Evolutionary conservation across 1,140 invertebrate species (phyloP), one percentile per base, ranked within the genome.

Genomic region (Saccostrea cuccullata): DNA sequence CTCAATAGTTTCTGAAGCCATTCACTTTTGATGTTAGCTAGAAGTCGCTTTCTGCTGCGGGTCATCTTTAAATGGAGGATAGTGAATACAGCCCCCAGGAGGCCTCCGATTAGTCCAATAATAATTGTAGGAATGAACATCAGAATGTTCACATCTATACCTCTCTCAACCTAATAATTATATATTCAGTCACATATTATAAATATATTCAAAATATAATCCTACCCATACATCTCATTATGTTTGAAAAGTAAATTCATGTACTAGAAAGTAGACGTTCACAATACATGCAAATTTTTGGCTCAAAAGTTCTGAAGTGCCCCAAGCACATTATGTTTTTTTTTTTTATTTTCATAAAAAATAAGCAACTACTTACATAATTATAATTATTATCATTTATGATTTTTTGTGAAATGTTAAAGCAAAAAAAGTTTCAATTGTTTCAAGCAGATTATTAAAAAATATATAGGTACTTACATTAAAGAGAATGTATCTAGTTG

Each of bases 401-500:
- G 40, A 47, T n/a, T 36, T 36, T 36, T 36, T 36, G 30, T 36
- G 30, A 36, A 36, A 36, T 36, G 30, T 36, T 36, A 36, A 36
- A 36, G n/a, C n/a, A n/a, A n/a, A n/a, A n/a, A n/a, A n/a, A 36
- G 30, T 36, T 36, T 36, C 30, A 36, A 36, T 13, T 77, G 70
- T 2, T 23, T 30, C 70, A 77, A 26, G 40, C 15, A 17, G 11
- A 13, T 47, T 47, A 47, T 9, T 6, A 8, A 9, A 47, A 47
- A 84, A 6, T n/a, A 55, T 2, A 56, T 11, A 0, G n/a, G n/a
- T 1, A 89, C 90, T 90, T 90, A 93, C 93, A 88, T 93, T 91
- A 87, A 95, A 95, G 0, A 95, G 87, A 82, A 95, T 95, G 87
- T 94, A 95, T 91, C 93, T 90, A 56, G 93, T 91, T 36, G 92